These are phyloP conservation scores for Muraenolepis orangiensis DNA, from an alignment of 2,797 vertebrate genomes.

Conservation along the genomic window DNA sequence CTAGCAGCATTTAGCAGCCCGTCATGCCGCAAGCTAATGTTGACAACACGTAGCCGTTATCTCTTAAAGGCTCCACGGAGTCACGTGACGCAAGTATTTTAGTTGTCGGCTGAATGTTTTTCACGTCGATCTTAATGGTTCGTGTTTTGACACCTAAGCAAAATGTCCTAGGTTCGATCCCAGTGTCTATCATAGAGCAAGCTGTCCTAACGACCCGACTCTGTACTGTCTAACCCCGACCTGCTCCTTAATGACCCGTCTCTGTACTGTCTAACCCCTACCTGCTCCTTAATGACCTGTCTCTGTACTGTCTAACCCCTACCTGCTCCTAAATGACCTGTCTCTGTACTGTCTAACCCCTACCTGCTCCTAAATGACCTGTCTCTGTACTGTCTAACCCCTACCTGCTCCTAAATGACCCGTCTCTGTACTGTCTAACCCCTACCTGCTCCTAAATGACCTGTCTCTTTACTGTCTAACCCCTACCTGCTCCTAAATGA, in stretches of 20 bases:
- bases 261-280: not conserved
- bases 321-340: not conserved
- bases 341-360: too few species aligned
- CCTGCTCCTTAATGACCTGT: too few species aligned
- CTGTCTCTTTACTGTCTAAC: not conserved
- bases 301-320: not conserved
- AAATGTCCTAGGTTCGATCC: not conserved
- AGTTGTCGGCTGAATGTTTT: too few species aligned
- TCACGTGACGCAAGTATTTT: too few species aligned
- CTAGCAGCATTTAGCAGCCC: not conserved
- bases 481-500: too few species aligned
- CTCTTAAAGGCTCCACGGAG: too few species aligned
- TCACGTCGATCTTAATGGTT: not conserved
- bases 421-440: not conserved
- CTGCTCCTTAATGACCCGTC: not conserved
- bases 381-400: not conserved
- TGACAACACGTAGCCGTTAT: not conserved
- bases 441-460: too few species aligned
- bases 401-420: not conserved
- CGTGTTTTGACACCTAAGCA: not conserved
- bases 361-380: too few species aligned
- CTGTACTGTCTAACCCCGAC: not conserved
- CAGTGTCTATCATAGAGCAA: not conserved
- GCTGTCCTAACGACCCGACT: not conserved
- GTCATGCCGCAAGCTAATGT: conserved; percentile 36